Evolutionary conservation across 1,140 invertebrate genomes (phyloP), one percentile per base, ranked within the genome.

Genomic region (Paramacrobiotus metropolitanus): DNA sequence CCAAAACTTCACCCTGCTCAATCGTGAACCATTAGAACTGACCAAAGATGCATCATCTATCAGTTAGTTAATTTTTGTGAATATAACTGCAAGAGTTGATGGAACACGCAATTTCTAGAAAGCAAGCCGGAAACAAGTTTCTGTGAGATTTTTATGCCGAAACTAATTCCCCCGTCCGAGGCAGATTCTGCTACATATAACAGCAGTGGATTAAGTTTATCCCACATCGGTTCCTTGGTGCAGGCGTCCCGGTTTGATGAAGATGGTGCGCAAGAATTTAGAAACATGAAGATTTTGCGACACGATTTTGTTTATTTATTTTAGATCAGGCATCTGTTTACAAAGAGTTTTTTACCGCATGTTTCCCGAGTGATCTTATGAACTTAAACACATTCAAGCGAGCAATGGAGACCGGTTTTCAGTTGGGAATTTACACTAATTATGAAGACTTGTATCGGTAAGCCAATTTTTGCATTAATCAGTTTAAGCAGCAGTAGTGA

Each of bases 181-280:
- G 48, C 48, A 15, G 9, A 20, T 20, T 15, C 15, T 9, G 48
- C 48, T 28, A 55, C 15, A 15, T 55, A 55, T 28, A 24, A 4
- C 24, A 24, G 4, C 28, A 55, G 15, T 28, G 48, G 48, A 15
- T 28, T 28, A 9, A 55, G 28, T 24, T 15, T 24, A 9, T 20
- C 24, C 4, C 48, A 55, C 24, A 20, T 55, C 28, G 48, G 48
- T 9, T 15, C 48, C 4, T 28, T 55, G 48, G 48, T 55, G 15
- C 48, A 55, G 48, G 48, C 48, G 28, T 15, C 48, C 28, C 15
- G 48, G 15, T 55, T 55, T 24, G 48, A 55, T 55, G 48, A 55
- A 20, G 15, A 24, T 24, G 48, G 48, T 55, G 28, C 15, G 48
- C 24, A 28, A 55, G 28, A 4, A 20, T 15, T 28, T 24, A n/a